Conservation (phyloP, 2,888 invertebrate genomes). For the Ectobius pallidus region DNA sequence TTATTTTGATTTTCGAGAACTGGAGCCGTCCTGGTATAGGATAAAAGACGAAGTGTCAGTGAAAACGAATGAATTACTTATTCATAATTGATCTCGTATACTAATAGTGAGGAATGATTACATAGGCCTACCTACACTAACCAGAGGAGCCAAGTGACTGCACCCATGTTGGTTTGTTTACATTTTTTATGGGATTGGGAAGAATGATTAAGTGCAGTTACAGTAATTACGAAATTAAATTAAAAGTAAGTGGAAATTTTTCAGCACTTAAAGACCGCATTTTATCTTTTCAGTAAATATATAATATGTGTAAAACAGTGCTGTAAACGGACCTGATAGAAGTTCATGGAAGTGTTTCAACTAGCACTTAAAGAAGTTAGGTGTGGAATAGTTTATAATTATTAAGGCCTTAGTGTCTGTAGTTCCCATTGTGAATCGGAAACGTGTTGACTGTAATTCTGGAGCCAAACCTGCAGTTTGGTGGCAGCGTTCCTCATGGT, state of each 20-base stretch:
- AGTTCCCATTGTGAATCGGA: constrained; percentile 31
- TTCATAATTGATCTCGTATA: background rate
- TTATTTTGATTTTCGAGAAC: constrained; percentile 9
- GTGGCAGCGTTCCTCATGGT: constrained; percentile 51
- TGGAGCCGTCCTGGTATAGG: constrained; percentile 35
- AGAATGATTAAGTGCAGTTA: background rate
- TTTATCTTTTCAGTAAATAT: background rate
- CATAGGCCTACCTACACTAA: constrained; percentile 10
- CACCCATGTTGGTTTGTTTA: constrained; percentile 58
- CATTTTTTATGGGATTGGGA: constrained; percentile 41
- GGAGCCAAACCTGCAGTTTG: constrained; percentile 62
- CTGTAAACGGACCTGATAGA: background rate
- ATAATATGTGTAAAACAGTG: background rate
- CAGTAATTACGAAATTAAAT: background rate
- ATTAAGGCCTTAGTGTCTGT: constrained; percentile 35
- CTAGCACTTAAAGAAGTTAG: background rate
- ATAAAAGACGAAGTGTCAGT: constrained; percentile 7
- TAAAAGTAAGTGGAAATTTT: background rate
- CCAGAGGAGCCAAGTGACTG: constrained; percentile 45
- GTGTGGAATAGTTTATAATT: background rate
- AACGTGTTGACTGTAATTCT: constrained; percentile 55
- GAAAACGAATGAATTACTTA: constrained; percentile 22
- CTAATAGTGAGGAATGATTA: constrained; percentile 3
- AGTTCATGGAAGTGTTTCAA: background rate
- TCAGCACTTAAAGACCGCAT: background rate